Evolutionary conservation across 2,888 invertebrate genomes (phyloP).

Genomic region (Phymatocera aterrima): DNA sequence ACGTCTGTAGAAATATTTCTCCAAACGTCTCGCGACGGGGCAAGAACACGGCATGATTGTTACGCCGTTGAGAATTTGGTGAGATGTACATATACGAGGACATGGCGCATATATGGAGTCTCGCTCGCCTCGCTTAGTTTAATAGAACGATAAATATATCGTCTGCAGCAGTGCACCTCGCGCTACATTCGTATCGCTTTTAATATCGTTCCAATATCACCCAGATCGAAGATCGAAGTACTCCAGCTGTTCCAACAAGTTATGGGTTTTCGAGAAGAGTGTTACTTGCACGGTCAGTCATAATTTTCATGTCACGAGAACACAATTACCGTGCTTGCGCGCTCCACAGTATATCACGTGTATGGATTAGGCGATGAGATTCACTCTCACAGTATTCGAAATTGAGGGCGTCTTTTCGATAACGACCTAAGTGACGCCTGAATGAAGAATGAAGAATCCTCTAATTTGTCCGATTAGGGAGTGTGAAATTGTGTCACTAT

Average conservation of each 20-base stretch:
- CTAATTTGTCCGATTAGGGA: no score
- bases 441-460: no score
- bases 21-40: background rate
- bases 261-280: background rate
- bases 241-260: background rate
- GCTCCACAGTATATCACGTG: no score
- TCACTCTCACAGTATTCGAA: no score
- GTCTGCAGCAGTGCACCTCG: slow-evolving; percentile 33
- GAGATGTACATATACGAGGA: background rate
- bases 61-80: background rate
- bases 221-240: background rate
- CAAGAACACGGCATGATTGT: background rate
- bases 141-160: slow-evolving; percentile 33
- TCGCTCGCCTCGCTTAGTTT: background rate
- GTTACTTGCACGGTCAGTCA: background rate
- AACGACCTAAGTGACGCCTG: no score
- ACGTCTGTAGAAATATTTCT: background rate
- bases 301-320: background rate
- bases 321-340: no score
- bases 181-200: slow-evolving; percentile 13
- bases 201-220: slow-evolving; percentile 21
- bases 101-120: background rate
- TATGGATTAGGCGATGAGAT: no score
- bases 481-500: no score
- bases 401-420: no score